Conservation (phyloP, 2,113 vertebrate species). For the Amphilophus citrinellus region DNA sequence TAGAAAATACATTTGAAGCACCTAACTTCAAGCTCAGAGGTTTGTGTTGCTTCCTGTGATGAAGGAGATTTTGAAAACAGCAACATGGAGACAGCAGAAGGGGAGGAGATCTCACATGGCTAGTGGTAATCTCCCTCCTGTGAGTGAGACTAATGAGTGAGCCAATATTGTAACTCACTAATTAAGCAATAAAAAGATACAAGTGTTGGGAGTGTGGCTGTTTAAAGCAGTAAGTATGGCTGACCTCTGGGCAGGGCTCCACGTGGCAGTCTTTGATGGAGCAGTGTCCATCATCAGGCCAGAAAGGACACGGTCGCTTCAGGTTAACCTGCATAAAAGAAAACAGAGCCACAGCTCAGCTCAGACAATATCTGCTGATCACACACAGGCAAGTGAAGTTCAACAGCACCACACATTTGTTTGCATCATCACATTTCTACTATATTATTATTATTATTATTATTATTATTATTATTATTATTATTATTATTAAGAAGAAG, state of each 20-base stretch:
- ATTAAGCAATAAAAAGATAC: background rate
- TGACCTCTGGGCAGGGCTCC: constrained; percentile 96
- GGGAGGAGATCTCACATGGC: too few species aligned
- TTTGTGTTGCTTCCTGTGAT: too few species aligned
- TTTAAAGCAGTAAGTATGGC: constrained; percentile 6
- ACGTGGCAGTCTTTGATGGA: constrained; percentile 98
- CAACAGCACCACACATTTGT: too few species aligned
- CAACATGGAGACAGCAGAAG: too few species aligned
- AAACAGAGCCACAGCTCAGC: background rate
- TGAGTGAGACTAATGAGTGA: too few species aligned
- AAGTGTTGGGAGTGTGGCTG: background rate
- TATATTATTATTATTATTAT: background rate
- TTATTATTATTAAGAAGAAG: too few species aligned
- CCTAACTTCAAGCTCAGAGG: background rate
- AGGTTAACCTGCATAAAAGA: constrained; percentile 89
- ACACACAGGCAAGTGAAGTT: background rate
- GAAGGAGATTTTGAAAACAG: too few species aligned
- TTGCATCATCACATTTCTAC: background rate
- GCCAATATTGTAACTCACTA: too few species aligned
- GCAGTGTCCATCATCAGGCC: constrained; percentile 94
- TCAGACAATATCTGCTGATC: background rate
- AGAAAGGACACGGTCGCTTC: constrained; percentile 96
- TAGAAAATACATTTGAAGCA: background rate
- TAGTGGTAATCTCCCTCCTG: too few species aligned
- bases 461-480: too few species aligned